Evolutionary conservation across 2,113 vertebrate species (phyloP), one percentile per base, ranked within the genome.

Genomic region (Lophius piscatorius): DNA sequence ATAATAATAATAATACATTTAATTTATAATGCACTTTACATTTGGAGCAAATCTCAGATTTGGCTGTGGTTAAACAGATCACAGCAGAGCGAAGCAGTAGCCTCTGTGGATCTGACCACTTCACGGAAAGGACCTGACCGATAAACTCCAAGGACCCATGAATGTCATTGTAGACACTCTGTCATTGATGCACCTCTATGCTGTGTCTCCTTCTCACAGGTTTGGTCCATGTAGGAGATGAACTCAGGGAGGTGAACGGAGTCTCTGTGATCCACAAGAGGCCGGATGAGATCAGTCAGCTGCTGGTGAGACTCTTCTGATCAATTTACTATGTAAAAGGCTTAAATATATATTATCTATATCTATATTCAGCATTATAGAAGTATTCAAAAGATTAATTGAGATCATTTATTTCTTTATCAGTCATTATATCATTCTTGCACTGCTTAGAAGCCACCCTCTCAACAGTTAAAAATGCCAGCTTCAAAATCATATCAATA

Each of bases 251-350:
- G 80, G 96, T 98, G 70, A 98, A 98, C 4, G 96, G 96, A 20
- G 84, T 97, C 45, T 80, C 93, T 4, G 94, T 98, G 52, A 91
- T 95, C 79, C 92, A 98, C 82, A 98, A 98, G 81, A 91, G 94
- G 55, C 96, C 96, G 0, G 96, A 98, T 13, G 96, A 98, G 87
- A 98, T 98, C 90, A 98, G 96, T 81, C 96, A 96, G 83, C 93
- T 98, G 81, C 90, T 98, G 94, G 96, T 35, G 13, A 21, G 20
- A 14, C n/a, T 18, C n/a, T 36, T 34, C 7, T 29, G 4, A 21
- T 36, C 14, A 14, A n/a, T 5, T n/a, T 36, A 12, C 52, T 23
- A 18, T 17, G 3, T 6, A 16, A 48, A 29, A n/a, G n/a, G n/a
- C n/a, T n/a, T n/a, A n/a, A n/a, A n/a, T n/a, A n/a, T n/a, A n/a